Percentiles rank a stretch among this genome's conserved stretches.
These are phyloP conservation scores for Leucosticte australis DNA, from an alignment of 2,113 vertebrate genomes.

Conservation along the genomic window DNA sequence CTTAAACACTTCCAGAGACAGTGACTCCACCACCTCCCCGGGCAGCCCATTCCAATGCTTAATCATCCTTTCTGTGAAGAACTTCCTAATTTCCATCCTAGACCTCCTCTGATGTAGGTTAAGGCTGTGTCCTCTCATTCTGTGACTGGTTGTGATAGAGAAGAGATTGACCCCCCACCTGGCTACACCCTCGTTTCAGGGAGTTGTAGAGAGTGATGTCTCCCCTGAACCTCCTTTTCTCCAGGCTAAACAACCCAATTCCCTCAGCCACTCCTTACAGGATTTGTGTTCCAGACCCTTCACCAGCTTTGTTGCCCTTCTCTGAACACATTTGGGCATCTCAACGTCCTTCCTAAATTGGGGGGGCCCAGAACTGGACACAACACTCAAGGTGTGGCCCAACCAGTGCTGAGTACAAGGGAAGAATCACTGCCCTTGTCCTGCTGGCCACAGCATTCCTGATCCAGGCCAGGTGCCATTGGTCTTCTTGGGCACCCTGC, in stretches of 20 bases:
- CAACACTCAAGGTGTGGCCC: background rate
- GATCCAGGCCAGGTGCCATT: background rate
- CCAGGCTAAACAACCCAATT: background rate
- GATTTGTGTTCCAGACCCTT: background rate
- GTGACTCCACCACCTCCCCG: background rate
- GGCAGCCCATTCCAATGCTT: background rate
- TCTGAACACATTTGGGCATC: background rate
- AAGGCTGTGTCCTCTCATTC: background rate
- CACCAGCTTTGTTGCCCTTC: background rate
- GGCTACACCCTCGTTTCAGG: background rate
- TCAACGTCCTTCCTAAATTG: background rate
- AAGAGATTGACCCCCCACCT: background rate
- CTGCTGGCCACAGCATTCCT: background rate
- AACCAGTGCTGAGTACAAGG: background rate
- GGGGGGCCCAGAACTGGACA: background rate
- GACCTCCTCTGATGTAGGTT: background rate
- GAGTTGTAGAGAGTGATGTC: background rate
- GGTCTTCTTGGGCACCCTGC: background rate
- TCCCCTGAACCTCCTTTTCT: background rate
- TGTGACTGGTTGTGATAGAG: background rate
- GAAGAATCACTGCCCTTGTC: background rate
- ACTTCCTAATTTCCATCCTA: background rate
- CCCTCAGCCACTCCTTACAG: background rate
- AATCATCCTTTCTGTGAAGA: background rate
- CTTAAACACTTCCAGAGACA: background rate